Evolutionary conservation across 2,888 invertebrate species (phyloP).

Genomic region (Ochropacha duplaris): DNA sequence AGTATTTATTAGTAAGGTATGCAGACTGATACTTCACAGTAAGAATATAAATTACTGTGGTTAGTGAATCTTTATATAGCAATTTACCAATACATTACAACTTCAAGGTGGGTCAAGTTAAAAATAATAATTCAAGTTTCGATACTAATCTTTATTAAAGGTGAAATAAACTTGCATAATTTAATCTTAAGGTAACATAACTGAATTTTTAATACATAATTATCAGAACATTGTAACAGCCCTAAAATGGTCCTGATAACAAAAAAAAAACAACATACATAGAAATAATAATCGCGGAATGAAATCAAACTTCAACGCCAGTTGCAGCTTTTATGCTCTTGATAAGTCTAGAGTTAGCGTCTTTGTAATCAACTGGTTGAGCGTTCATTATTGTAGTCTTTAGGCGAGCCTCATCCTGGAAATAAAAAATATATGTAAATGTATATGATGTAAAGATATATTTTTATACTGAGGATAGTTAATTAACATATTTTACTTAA

Average conservation of each 20-base stretch:
- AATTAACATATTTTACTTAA: too few species aligned
- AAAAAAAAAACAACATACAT: background rate
- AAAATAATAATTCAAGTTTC: too few species aligned
- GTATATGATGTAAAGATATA: too few species aligned
- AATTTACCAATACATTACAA: too few species aligned
- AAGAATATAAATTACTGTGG: too few species aligned
- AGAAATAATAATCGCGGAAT: background rate
- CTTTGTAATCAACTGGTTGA: conserved; percentile 88
- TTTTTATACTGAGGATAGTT: too few species aligned
- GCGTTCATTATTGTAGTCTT: conserved; percentile 89
- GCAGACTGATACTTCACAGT: too few species aligned
- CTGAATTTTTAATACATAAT: background rate
- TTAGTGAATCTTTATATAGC: too few species aligned
- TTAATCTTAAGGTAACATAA: background rate
- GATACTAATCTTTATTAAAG: background rate
- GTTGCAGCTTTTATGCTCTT: conserved; percentile 86
- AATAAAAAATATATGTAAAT: too few species aligned
- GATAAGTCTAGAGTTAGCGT: conserved; percentile 88
- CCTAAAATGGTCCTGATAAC: background rate
- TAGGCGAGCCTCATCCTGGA: conserved; percentile 91
- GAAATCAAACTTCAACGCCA: conserved; percentile 77
- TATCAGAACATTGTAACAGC: background rate
- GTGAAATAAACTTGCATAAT: background rate
- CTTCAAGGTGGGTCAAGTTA: too few species aligned
- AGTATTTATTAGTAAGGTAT: too few species aligned